Conservation (phyloP, 2,888 invertebrate genomes). For the Heteromurus nitidus region DNA sequence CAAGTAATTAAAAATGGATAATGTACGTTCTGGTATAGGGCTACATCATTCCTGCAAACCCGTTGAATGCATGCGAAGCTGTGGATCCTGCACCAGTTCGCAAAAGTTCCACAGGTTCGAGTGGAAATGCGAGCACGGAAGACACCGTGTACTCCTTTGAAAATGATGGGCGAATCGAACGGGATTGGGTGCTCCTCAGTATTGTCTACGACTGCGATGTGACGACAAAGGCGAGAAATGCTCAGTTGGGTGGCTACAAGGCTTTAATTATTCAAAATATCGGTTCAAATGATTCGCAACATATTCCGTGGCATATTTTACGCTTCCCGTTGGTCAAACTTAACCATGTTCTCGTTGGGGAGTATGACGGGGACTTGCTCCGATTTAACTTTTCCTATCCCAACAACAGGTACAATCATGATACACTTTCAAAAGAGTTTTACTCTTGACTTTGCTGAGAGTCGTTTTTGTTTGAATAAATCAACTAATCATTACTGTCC, state of each 20-base stretch:
- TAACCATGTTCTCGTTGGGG: slow-evolving; percentile 68
- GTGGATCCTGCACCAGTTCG: slow-evolving; percentile 58
- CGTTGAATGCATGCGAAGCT: slow-evolving; percentile 61
- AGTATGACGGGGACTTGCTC: slow-evolving; percentile 67
- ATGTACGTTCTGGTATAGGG: slow-evolving; percentile 43
- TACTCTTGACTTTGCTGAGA: too few relatives aligned
- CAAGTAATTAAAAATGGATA: neutral
- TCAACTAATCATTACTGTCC: too few relatives aligned
- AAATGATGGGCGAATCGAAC: slow-evolving; percentile 44
- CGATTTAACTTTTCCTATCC: slow-evolving; percentile 66
- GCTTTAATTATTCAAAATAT: slow-evolving; percentile 68
- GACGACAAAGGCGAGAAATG: slow-evolving; percentile 64
- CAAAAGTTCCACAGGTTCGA: neutral
- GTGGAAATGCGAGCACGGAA: slow-evolving; percentile 46
- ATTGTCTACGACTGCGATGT: slow-evolving; percentile 66
- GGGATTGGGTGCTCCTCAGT: slow-evolving; percentile 61
- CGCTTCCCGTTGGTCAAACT: slow-evolving; percentile 63
- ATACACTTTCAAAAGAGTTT: neutral
- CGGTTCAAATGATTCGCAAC: slow-evolving; percentile 59
- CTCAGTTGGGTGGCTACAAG: slow-evolving; percentile 65
- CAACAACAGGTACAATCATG: slow-evolving; percentile 52
- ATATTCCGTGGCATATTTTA: slow-evolving; percentile 65
- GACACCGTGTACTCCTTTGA: slow-evolving; percentile 43
- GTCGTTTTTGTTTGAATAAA: too few relatives aligned
- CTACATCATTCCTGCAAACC: slow-evolving; percentile 52